Conservation (phyloP, 1,140 invertebrate species). For the Aphaenogaster floridana region DNA sequence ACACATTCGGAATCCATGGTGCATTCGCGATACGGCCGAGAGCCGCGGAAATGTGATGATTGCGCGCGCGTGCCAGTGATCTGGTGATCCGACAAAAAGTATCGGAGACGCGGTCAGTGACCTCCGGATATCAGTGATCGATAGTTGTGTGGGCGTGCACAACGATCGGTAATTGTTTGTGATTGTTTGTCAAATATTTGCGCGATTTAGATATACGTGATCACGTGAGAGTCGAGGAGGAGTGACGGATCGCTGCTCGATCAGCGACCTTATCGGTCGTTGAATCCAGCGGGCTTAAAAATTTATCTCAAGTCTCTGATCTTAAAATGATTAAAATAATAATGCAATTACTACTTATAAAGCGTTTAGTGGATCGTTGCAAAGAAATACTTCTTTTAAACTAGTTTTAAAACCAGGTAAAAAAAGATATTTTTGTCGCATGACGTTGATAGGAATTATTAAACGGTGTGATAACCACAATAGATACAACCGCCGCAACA, state of each 20-base stretch:
- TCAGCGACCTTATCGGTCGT: slow-evolving; percentile 8
- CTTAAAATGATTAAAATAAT: not conserved
- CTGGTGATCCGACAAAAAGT: not conserved
- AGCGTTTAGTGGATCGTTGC: slow-evolving; percentile 30
- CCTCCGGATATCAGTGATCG: slow-evolving; percentile 22
- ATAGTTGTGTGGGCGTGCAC: not conserved
- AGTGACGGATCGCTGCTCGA: not conserved
- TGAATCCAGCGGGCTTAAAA: not conserved
- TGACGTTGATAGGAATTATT: not conserved
- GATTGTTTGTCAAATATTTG: slow-evolving; percentile 28
- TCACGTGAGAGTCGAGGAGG: not conserved
- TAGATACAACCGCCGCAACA: not conserved
- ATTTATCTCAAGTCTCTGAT: not conserved
- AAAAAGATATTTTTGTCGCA: not conserved
- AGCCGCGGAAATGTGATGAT: not conserved
- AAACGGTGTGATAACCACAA: not conserved
- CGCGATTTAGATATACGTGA: not conserved
- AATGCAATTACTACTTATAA: not conserved
- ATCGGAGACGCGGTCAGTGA: not conserved
- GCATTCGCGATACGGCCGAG: not conserved
- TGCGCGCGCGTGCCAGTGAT: not conserved
- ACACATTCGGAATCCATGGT: not conserved
- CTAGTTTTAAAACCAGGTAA: not conserved
- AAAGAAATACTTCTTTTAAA: not conserved
- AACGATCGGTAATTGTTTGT: slow-evolving; percentile 7